Percentiles rank a stretch among this genome's conserved stretches.
Conservation (phyloP, 2,797 vertebrate genomes). For the Silurus aristotelis region DNA sequence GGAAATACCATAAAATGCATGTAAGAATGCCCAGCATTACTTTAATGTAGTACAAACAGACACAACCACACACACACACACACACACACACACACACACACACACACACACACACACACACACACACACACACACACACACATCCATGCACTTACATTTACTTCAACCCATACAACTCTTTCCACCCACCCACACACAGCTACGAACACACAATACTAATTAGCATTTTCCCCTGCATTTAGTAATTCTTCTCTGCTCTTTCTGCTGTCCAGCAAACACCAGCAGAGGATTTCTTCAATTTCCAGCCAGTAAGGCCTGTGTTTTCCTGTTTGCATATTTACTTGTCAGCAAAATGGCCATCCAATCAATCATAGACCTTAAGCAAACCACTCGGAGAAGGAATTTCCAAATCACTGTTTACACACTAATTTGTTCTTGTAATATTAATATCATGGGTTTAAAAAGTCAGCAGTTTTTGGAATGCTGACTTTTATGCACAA, state of each 20-base stretch:
- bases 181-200: neutral
- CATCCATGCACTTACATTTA: conserved; percentile 13
- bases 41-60: neutral
- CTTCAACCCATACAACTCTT: neutral
- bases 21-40: neutral
- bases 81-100: neutral
- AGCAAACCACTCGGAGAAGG: conserved; percentile 48
- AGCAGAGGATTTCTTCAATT: conserved; percentile 55
- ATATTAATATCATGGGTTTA: conserved; percentile 47
- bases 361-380: conserved; percentile 64
- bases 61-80: too few species aligned
- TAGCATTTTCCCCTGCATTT: conserved; percentile 5
- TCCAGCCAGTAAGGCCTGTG: conserved; percentile 56
- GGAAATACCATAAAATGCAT: neutral
- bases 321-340: conserved; percentile 67
- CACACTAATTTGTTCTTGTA: conserved; percentile 54
- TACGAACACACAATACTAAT: conserved; percentile 12
- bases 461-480: conserved; percentile 49
- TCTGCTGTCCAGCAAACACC: conserved; percentile 56
- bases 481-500: conserved; percentile 5
- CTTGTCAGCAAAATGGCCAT: conserved; percentile 63
- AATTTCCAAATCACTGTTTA: conserved; percentile 58
- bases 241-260: conserved; percentile 42
- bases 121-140: neutral
- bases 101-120: neutral